Evolutionary conservation across 2,113 vertebrate genomes (phyloP).

Genomic region (Catharus minimus): DNA sequence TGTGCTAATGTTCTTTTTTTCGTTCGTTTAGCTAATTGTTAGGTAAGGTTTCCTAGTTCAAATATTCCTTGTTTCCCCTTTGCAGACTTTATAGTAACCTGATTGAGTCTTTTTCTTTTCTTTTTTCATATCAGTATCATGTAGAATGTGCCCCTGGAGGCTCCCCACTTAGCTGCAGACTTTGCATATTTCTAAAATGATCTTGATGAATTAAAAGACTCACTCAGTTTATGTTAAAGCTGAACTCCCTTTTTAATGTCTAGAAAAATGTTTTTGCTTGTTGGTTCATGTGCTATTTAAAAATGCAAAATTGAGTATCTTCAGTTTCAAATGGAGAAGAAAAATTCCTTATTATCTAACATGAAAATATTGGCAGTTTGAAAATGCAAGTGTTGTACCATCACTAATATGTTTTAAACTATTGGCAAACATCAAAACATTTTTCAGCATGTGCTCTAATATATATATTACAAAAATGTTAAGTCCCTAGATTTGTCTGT

Average conservation of each 20-base stretch:
- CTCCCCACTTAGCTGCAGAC: not conserved
- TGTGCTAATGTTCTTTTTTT: conserved; percentile 58
- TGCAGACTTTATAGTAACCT: conserved; percentile 1
- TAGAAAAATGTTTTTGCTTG: not conserved
- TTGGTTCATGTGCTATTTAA: not conserved
- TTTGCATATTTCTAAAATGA: not conserved
- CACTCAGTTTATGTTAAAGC: conserved; percentile 3
- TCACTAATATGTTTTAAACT: not conserved
- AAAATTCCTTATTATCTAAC: not conserved
- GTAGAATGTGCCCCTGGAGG: not conserved
- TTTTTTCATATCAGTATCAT: not conserved
- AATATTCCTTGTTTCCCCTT: not conserved
- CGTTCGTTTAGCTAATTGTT: not conserved
- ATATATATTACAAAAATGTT: not conserved
- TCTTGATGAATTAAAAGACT: not conserved
- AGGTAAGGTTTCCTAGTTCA: conserved; percentile 27
- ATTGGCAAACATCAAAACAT: not conserved
- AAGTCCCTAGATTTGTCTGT: not conserved
- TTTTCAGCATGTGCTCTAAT: not conserved
- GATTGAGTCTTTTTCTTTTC: not conserved
- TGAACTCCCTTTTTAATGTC: not conserved
- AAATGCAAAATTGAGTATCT: not conserved
- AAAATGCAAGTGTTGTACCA: not conserved
- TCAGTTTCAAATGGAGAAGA: not conserved
- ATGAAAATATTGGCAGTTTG: not conserved